Percentiles rank a stretch among this genome's conserved stretches.
These are phyloP conservation scores for Amazona guildingii DNA, from an alignment of 2,113 vertebrate genomes.

Conservation along the genomic window DNA sequence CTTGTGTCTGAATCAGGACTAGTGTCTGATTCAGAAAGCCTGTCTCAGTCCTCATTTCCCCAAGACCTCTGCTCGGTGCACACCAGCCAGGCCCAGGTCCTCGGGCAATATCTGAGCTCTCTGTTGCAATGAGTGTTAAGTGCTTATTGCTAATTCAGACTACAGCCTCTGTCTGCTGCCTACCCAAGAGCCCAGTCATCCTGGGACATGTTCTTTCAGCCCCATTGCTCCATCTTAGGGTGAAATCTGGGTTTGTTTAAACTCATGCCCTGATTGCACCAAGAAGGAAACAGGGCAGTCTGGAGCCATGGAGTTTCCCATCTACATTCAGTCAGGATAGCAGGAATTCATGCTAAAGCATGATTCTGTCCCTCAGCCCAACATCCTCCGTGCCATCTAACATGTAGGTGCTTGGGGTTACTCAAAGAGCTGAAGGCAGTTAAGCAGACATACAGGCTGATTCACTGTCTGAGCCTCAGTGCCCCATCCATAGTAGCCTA, in stretches of 20 bases:
- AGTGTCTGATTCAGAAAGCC: not conserved
- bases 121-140: not conserved
- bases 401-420: accelerated
- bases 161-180: not conserved
- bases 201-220: not conserved
- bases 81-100: not conserved
- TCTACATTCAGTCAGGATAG: not conserved
- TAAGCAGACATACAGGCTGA: not conserved
- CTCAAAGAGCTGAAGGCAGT: not conserved
- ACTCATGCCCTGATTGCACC: not conserved
- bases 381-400: accelerated
- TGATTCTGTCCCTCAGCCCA: not conserved
- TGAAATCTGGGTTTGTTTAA: not conserved
- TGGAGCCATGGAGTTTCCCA: not conserved
- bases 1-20: not conserved
- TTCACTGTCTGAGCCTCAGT: not conserved
- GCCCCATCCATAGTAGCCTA: not conserved
- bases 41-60: not conserved
- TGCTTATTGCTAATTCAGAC: not conserved
- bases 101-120: not conserved
- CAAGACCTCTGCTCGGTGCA: not conserved
- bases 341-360: accelerated
- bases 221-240: not conserved
- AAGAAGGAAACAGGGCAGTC: not conserved
- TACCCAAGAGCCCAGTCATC: not conserved